Evolutionary conservation across 2,888 invertebrate species (phyloP), one percentile per base, ranked within the genome.

Genomic region (Eupithecia centaureata): DNA sequence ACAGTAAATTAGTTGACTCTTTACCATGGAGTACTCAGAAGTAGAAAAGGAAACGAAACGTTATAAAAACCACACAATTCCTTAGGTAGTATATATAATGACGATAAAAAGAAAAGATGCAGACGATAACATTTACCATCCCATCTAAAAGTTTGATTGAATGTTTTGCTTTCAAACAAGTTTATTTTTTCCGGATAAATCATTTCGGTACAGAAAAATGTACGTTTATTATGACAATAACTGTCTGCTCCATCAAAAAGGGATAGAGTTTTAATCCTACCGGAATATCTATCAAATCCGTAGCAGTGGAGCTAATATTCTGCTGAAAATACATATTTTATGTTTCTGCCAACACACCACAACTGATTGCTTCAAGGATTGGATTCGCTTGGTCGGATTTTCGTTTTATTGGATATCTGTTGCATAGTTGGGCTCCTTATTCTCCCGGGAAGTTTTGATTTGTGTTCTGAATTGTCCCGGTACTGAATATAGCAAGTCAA

Each of bases 181-280:
- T 18, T 8, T 47, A 47, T 22, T 47, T 47, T 22, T 10, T 0
- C 13, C 27, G 27, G 27, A 27, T 52, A 15, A 27, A 15, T 52
- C 51, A 25, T 27, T 5, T 52, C 15, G 15, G 15, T 27, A 27
- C 27, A 27, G 27, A n/a, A 27, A 52, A 52, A 52, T 52, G 7
- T 27, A 52, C 15, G 5, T 51, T 25, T 51, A 51, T 51, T 51
- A 25, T 15, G 1, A 52, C 18, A 47, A 47, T 47, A 52, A 27
- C 27, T 27, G 27, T 27, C 27, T 52, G 22, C n/a, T 58, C 80
- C 80, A 84, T 85, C 86, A 85, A 86, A 86, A 87, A 85, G 83
- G 86, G 85, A 86, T 87, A 85, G 82, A 79, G 80, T 27, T 80
- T 84, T 84, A 86, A 87, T 87, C 85, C 86, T 81, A 77, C 77